Evolutionary conservation across 2,797 vertebrate genomes (phyloP).

Genomic region (Aeoliscus strigatus): DNA sequence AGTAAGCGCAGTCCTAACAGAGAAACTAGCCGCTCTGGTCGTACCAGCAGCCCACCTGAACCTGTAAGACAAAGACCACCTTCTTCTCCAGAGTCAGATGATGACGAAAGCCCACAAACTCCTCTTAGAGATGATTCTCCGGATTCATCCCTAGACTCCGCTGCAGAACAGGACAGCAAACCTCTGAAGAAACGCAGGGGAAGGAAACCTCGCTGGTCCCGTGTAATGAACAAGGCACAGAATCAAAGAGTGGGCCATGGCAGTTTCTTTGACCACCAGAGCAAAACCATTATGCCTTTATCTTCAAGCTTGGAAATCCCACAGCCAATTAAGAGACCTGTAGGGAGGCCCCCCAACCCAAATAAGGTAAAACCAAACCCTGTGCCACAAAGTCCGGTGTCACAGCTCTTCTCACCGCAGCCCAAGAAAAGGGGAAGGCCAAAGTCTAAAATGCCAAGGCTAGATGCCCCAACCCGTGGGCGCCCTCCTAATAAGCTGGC

Average conservation of each 20-base stretch:
- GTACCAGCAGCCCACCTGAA: constrained; percentile 60
- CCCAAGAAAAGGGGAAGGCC: constrained; percentile 86
- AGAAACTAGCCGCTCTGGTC: constrained; percentile 47
- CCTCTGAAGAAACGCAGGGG: constrained; percentile 93
- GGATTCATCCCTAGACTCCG: constrained; percentile 70
- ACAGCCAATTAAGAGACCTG: constrained; percentile 69
- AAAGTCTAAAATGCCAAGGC: constrained; percentile 91
- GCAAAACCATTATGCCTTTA: constrained; percentile 61
- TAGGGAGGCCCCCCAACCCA: constrained; percentile 76
- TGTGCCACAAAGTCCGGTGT: constrained; percentile 60
- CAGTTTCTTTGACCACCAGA: constrained; percentile 54
- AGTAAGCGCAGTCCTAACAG: constrained; percentile 71
- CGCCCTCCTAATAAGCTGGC: constrained; percentile 81
- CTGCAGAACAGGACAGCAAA: constrained; percentile 80
- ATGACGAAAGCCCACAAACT: constrained; percentile 54
- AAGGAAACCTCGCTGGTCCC: constrained; percentile 88
- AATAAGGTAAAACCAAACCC: constrained; percentile 75
- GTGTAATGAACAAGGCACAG: constrained; percentile 75
- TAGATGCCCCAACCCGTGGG: constrained; percentile 83
- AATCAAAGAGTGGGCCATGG: constrained; percentile 58
- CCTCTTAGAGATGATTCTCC: constrained; percentile 70
- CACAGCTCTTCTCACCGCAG: constrained; percentile 67
- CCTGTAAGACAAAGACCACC: constrained; percentile 57
- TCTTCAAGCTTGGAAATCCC: constrained; percentile 53
- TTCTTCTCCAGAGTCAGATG: constrained; percentile 60